Evolutionary conservation across 1,140 invertebrate species (phyloP).

Genomic region (Aphelenchoides fujianensis): DNA sequence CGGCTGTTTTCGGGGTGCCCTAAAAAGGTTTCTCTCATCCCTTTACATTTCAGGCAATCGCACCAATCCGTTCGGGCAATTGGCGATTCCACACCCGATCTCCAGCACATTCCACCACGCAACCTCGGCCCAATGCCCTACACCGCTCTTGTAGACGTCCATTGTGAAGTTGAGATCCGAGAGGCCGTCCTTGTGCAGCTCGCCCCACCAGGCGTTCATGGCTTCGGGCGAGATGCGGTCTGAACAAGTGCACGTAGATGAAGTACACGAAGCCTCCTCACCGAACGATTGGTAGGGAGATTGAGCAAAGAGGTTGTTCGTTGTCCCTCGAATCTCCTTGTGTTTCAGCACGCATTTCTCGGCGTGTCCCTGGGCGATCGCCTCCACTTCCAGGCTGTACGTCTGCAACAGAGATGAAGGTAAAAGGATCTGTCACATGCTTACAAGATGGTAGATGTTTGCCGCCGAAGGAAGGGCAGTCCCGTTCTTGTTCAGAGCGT

Average conservation of each 20-base stretch:
- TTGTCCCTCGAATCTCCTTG: not conserved
- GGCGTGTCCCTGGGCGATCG: not conserved
- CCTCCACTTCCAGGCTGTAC: slow-evolving; percentile 7
- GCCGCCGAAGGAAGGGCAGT: not conserved
- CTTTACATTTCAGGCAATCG: no score
- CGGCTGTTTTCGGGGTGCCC: not conserved
- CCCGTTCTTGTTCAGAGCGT: not conserved
- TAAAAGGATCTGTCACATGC: no score
- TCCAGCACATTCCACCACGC: not conserved
- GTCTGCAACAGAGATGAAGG: no score
- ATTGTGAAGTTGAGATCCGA: not conserved
- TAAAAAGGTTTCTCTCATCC: no score
- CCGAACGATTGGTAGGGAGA: slow-evolving; percentile 1
- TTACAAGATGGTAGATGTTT: not conserved
- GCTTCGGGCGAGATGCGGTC: not conserved
- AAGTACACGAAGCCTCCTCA: not conserved
- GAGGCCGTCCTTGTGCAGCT: not conserved
- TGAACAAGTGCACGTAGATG: no score
- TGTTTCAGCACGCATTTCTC: slow-evolving; percentile 5
- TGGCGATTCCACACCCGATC: slow-evolving; percentile 14
- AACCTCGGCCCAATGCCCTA: slow-evolving; percentile 1
- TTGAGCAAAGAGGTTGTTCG: slow-evolving; percentile 3
- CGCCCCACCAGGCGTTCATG: not conserved
- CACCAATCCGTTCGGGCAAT: not conserved
- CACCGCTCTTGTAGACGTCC: not conserved